Conservation (phyloP, 2,888 invertebrate genomes). For the Branchinecta sandiegonensis region DNA sequence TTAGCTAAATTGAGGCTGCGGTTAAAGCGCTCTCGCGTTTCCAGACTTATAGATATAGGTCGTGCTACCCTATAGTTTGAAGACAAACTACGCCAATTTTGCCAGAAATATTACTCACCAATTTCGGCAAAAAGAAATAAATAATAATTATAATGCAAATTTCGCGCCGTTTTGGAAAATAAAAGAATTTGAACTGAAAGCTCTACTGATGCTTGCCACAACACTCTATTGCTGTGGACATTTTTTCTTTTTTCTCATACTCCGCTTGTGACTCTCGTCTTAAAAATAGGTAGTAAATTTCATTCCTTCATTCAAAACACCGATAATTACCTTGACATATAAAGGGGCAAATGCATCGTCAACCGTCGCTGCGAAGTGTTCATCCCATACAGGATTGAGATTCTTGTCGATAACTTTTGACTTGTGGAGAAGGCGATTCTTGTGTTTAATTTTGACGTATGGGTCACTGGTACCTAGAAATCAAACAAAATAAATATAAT, state of each 20-base stretch:
- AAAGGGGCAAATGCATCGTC: slow-evolving; percentile 79
- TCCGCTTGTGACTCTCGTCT: too few species aligned
- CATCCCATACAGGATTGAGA: slow-evolving; percentile 96
- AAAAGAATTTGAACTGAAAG: not conserved
- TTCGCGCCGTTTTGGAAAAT: not conserved
- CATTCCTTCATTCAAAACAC: too few species aligned
- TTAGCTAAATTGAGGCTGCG: too few species aligned
- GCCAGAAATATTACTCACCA: too few species aligned
- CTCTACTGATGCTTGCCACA: too few species aligned
- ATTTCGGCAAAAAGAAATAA: not conserved
- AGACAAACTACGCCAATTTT: too few species aligned
- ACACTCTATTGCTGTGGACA: not conserved
- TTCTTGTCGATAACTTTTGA: slow-evolving; percentile 85
- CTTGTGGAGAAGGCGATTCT: slow-evolving; percentile 74
- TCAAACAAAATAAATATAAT: not conserved
- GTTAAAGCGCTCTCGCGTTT: too few species aligned
- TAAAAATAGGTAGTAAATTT: too few species aligned
- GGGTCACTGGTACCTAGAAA: slow-evolving; percentile 80
- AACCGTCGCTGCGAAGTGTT: slow-evolving; percentile 77
- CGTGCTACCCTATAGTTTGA: too few species aligned
- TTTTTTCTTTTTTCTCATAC: too few species aligned
- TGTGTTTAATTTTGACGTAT: slow-evolving; percentile 88
- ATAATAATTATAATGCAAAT: not conserved
- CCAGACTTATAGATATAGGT: too few species aligned
- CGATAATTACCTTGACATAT: slow-evolving; percentile 54